phyloP scores from a whole-genome alignment of 2,113 vertebrate genomes.

The Aspidoscelis tigris region DNA sequence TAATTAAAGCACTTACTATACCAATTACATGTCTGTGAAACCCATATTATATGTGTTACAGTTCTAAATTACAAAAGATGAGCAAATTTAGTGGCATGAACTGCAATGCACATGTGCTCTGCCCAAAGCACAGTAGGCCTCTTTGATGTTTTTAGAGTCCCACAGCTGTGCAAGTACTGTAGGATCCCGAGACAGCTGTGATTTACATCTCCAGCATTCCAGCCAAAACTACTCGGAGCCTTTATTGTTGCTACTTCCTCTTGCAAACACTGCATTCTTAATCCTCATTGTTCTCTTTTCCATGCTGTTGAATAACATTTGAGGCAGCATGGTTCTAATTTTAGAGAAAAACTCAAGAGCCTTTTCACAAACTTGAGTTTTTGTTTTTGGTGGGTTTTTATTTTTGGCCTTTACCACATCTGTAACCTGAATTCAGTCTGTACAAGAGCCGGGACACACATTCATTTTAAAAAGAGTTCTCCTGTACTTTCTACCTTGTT shows the following conservation, averaged over 20 bases:
- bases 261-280: conserved; percentile 11
- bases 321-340: conserved; percentile 27
- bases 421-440: conserved; percentile 1
- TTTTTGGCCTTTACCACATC: conserved; percentile 2
- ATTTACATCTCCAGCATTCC: conserved; percentile 3
- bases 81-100: background rate
- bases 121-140: background rate
- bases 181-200: background rate
- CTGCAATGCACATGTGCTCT: background rate
- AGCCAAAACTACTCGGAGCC: conserved; percentile 14
- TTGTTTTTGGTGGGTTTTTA: no score
- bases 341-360: conserved; percentile 24
- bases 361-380: background rate
- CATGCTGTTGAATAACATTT: conserved; percentile 6
- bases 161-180: background rate
- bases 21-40: accelerated
- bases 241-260: conserved; percentile 24
- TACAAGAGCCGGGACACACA: background rate
- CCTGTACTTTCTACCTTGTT: background rate
- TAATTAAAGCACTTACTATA: background rate
- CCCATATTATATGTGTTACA: background rate
- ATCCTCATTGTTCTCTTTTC: conserved; percentile 24
- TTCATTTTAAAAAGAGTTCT: background rate
- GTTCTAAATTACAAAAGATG: background rate
- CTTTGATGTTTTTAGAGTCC: conserved; percentile 5